Evolutionary conservation across 2,888 invertebrate species (phyloP), one percentile per base, ranked within the genome.

Genomic region (Monopis laevigella): DNA sequence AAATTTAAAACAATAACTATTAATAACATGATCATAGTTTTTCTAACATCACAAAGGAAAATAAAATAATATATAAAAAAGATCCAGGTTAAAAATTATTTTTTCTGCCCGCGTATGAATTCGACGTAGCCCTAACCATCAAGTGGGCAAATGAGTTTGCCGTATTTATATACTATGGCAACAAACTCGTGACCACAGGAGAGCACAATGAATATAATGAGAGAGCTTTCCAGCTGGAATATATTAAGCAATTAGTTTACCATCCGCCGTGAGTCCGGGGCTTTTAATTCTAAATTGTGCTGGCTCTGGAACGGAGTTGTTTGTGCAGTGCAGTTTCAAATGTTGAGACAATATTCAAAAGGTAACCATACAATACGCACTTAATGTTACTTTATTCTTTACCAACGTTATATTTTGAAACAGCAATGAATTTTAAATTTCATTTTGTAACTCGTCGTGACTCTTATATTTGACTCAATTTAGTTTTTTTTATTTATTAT

Each of bases 231-330:
- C 48, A 26, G 52, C 54, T 51, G 54, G 59, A 63, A 66, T 61
- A 60, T 58, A 60, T 63, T 62, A 59, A 55, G 59, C 58, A 62
- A 62, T 64, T 64, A 62, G 27, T 26, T 39, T 26, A 39, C 39
- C 19, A 24, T 36, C 21, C 21, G 18, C 36, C 16, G 32, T 28
- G 11, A 28, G 28, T 14, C 32, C 32, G 2, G 16, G 17, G 17
- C 16, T n/a, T 32, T 32, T 10, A 32, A 32, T 32, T 32, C 16
- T 32, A 17, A 32, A 32, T 36, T 24, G 36, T 24, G 13, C 35
- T n/a, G 18, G 36, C 36, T 36, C 16, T 2, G 11, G 10, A 19
- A 24, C 36, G 3, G 21, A n/a, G n/a, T n/a, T n/a, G n/a, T n/a
- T n/a, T n/a, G n/a, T n/a, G n/a, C n/a, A n/a, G n/a, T n/a, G n/a